Base-by-base conservation (phyloP, 2,113 vertebrate genomes). In the Platysternon megacephalum region DNA sequence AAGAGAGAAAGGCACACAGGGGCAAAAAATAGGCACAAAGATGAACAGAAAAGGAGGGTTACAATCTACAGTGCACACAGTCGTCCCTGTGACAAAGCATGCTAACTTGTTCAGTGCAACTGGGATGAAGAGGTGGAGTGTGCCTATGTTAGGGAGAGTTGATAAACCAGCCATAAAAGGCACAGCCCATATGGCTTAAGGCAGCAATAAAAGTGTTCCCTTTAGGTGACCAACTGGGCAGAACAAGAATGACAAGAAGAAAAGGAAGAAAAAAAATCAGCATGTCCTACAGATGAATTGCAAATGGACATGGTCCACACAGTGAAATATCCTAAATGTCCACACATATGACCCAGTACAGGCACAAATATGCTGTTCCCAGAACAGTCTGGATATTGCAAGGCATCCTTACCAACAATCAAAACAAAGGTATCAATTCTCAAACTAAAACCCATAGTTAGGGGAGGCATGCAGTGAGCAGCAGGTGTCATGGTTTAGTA, bases 1-100 rank as follows among this genome's bases (percentile, higher is more conserved):
- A 84, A 87, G 82, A 95, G 87, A 93, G 35, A 89, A 95, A 93
- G 74, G 46, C 85, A 94, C 26, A 86, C 13, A 81, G 84, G 61
- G 29, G 79, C 26, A 29, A 92, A 88, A 65, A 32, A 9, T 2
- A 39, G 1, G 6, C 9, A n/a, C 7, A 2, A 2, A 49, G 22
- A 44, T 44, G 11, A 76, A 22, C n/a, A 86, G 21, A 29, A 84
- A 8, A 91, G 48, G 14, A 92, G 7, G 2, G 4, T 89, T 39
- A 44, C 39, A 76, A 44, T 11, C 24, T 76, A 76, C 10, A 76
- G 24, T 42, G 13, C 24, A 6, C 22, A 44, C 11, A 44, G 10
- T 28, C 17, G 19, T 22, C 16, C 85, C 39, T 35, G 26, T 46
- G 49, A 68, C 65, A 68, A 32, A 74, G 19, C 21, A 46, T 55